These are phyloP conservation scores for Macrocentrus cingulum DNA, from an alignment of 1,140 invertebrate genomes.

Conservation along the genomic window DNA sequence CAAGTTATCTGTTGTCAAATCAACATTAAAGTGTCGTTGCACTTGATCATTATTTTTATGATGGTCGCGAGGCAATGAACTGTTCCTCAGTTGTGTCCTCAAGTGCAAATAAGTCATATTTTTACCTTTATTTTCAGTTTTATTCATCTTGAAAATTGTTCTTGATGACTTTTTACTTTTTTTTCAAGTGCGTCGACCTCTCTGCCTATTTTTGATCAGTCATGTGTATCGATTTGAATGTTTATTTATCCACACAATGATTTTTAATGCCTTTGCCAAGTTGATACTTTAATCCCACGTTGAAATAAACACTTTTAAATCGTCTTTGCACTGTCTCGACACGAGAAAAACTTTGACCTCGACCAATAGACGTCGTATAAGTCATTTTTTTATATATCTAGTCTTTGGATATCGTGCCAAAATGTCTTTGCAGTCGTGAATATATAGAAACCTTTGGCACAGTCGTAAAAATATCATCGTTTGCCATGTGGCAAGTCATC, in stretches of 20 bases:
- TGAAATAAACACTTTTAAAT: too few relatives aligned
- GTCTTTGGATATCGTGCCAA: too few relatives aligned
- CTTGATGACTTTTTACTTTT: not conserved
- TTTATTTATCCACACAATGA: too few relatives aligned
- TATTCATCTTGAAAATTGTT: constrained; percentile 3
- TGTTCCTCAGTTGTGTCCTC: too few relatives aligned
- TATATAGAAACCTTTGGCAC: not conserved
- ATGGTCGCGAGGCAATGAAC: too few relatives aligned
- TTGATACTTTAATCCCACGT: too few relatives aligned
- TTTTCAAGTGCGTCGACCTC: not conserved
- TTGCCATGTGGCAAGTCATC: not conserved
- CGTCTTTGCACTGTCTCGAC: too few relatives aligned
- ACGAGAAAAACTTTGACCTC: too few relatives aligned
- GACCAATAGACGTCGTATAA: too few relatives aligned
- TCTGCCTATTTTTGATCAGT: not conserved
- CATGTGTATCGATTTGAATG: not conserved
- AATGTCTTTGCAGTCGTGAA: too few relatives aligned
- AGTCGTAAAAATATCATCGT: not conserved
- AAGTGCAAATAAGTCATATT: too few relatives aligned
- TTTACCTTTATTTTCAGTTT: not conserved
- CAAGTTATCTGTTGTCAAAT: not conserved
- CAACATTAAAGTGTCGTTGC: constrained; percentile 14
- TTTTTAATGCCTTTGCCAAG: too few relatives aligned
- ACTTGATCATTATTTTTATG: constrained; percentile 8
- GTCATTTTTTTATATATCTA: not conserved